Evolutionary conservation across 2,797 vertebrate genomes (phyloP).

Genomic region (Clarias pachynema): DNA sequence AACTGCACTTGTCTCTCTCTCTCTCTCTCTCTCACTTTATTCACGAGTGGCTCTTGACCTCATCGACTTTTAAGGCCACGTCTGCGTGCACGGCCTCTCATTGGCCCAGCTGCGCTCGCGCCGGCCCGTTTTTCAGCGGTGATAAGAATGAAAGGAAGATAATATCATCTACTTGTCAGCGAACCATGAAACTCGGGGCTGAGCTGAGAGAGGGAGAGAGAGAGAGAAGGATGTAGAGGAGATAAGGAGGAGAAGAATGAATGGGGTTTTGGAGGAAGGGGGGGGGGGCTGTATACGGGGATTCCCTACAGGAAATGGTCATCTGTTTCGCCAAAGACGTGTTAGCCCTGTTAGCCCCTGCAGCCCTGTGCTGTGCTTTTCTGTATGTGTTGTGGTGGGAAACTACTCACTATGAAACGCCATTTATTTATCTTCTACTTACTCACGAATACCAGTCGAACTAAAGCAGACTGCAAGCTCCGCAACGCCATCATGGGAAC

Average conservation of each 20-base stretch:
- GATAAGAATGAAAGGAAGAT: conserved; percentile 62
- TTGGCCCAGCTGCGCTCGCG: conserved; percentile 46
- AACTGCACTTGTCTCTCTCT: conserved; percentile 11
- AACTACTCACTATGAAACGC: not conserved
- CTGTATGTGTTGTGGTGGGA: conserved; percentile 25
- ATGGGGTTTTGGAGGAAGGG: too few relatives aligned
- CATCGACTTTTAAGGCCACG: conserved; percentile 51
- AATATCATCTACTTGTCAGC: conserved; percentile 58
- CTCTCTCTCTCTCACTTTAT: conserved; percentile 29
- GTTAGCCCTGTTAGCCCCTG: conserved; percentile 39
- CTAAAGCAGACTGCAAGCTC: not conserved
- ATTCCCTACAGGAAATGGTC: conserved; percentile 60
- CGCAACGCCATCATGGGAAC: too few relatives aligned
- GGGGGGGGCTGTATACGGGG: not conserved
- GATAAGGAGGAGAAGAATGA: conserved; percentile 19
- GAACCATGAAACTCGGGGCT: conserved; percentile 46
- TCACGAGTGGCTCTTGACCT: conserved; percentile 53
- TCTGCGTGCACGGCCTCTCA: conserved; percentile 38
- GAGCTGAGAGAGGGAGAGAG: conserved; percentile 35
- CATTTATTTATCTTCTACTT: not conserved
- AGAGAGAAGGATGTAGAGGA: conserved; percentile 35
- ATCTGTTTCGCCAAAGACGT: conserved; percentile 56
- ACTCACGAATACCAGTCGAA: not conserved
- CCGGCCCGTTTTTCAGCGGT: conserved; percentile 52
- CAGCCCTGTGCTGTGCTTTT: conserved; percentile 49